A percentile compares a stretch with the other conserved stretches of the same genome.
Evolutionary conservation across 2,797 vertebrate species (phyloP).

Genomic region (Macropus fuliginosus): DNA sequence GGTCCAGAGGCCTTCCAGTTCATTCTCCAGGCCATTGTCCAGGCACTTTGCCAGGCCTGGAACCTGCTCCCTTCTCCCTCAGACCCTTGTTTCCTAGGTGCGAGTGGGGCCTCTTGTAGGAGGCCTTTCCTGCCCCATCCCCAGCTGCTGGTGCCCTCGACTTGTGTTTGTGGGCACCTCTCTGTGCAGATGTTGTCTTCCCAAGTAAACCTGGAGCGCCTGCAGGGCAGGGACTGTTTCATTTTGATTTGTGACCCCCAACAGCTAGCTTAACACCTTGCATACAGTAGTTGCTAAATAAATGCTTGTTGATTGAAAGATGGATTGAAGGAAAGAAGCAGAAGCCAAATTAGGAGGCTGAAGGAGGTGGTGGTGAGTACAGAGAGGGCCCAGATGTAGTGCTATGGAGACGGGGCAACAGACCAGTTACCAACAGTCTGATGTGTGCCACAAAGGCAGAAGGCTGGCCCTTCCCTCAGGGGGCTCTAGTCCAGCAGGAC

Average conservation of each 20-base stretch:
- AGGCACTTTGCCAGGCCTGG: neutral
- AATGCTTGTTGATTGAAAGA: neutral
- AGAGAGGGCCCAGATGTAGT: neutral
- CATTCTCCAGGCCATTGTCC: neutral
- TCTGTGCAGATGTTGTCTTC: neutral
- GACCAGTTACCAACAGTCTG: neutral
- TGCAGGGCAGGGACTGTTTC: neutral
- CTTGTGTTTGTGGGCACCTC: neutral
- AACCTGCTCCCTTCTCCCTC: neutral
- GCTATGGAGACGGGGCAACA: neutral
- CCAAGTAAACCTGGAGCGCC: neutral
- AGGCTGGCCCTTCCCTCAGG: neutral
- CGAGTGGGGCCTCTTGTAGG: neutral
- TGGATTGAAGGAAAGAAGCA: neutral
- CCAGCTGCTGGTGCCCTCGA: neutral
- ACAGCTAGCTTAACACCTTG: rapidly evolving
- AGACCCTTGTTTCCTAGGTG: neutral
- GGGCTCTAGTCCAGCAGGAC: no score
- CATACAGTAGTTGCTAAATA: neutral
- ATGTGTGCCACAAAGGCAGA: neutral
- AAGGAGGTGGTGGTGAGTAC: neutral
- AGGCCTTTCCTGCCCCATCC: neutral
- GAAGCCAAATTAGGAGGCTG: neutral
- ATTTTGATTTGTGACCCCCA: no score
- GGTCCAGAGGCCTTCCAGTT: neutral